These are phyloP conservation scores for Ernsta delagoae DNA, from an alignment of 2,888 invertebrate genomes.

Conservation along the genomic window DNA sequence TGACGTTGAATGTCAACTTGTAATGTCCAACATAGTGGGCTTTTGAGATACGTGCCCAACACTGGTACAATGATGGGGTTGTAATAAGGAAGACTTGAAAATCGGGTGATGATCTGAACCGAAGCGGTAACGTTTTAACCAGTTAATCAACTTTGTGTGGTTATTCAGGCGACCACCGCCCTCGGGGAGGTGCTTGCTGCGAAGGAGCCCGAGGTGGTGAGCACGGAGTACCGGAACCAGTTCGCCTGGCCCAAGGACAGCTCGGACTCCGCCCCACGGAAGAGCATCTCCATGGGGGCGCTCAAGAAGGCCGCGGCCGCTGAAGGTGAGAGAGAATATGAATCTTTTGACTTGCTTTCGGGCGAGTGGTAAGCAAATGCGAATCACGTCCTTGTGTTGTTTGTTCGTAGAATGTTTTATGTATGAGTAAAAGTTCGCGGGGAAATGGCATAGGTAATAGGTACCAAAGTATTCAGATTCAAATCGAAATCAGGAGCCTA, in stretches of 20 bases:
- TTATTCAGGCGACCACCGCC: constrained; percentile 82
- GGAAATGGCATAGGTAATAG: neutral
- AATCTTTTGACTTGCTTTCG: no score
- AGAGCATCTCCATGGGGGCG: constrained; percentile 95
- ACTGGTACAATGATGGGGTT: no score
- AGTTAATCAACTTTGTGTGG: no score
- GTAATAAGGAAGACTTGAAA: no score
- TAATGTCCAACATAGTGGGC: no score
- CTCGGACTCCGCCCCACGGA: constrained; percentile 87
- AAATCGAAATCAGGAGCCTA: neutral
- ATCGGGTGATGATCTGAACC: no score
- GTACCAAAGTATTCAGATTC: constrained; percentile 6
- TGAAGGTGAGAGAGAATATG: constrained; percentile 76
- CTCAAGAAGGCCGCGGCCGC: constrained; percentile 89
- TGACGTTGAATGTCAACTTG: no score
- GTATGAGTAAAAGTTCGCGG: constrained; percentile 33
- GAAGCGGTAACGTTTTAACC: no score
- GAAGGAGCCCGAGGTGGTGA: constrained; percentile 68
- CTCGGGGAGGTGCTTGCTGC: constrained; percentile 89
- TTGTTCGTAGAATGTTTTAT: constrained; percentile 35
- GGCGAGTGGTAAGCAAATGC: neutral
- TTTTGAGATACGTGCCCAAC: no score
- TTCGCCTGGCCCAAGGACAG: constrained; percentile 93
- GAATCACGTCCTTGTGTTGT: constrained; percentile 17
- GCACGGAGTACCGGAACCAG: constrained; percentile 95